phyloP scores from a whole-genome alignment of 2,113 vertebrate genomes.

The Lagopus leucura region DNA sequence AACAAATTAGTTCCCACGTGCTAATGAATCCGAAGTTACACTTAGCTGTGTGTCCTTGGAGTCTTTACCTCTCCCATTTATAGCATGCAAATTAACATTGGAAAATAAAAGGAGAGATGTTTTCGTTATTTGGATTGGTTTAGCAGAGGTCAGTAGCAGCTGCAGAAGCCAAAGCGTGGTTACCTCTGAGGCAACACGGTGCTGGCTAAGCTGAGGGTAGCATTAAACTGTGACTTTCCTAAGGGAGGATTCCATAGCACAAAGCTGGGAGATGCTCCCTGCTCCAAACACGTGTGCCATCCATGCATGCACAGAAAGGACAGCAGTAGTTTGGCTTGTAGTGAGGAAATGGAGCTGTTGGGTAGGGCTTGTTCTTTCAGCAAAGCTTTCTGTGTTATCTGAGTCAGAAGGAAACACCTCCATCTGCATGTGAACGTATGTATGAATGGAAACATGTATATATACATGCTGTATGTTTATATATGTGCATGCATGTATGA shows the following conservation, averaged over 20 bases:
- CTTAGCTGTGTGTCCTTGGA: background rate
- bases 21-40: background rate
- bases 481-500: background rate
- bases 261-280: background rate
- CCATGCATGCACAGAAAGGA: background rate
- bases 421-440: background rate
- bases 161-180: background rate
- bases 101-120: background rate
- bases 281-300: background rate
- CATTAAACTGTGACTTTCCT: background rate
- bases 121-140: background rate
- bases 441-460: background rate
- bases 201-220: background rate
- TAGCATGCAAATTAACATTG: background rate
- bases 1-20: constrained; percentile 11
- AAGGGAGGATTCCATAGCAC: background rate
- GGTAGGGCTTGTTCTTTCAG: constrained; percentile 19
- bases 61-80: background rate
- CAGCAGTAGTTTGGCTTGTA: background rate
- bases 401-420: background rate
- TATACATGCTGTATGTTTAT: background rate
- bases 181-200: background rate
- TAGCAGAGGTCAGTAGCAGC: background rate
- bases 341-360: constrained; percentile 13
- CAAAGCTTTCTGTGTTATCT: background rate